Percentiles rank a stretch among this genome's conserved stretches.
phyloP scores from a whole-genome alignment of 37 sponge, comb jelly and placozoan species.

The Ephydatia muelleri region DNA sequence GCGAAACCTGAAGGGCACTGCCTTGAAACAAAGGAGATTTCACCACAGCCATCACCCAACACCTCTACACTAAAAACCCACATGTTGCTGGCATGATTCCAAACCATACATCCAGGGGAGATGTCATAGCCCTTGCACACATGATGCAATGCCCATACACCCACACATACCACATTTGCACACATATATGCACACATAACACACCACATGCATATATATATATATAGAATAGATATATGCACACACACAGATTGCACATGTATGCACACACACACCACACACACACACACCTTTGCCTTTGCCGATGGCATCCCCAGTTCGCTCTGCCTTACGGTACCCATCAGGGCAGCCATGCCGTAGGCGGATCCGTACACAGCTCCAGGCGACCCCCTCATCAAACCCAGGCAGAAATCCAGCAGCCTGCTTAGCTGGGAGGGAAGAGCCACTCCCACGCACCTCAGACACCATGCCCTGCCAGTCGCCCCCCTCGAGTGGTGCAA shows the following conservation, averaged over 20 bases:
- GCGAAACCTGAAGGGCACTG: no score
- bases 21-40: no score
- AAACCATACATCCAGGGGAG: no score
- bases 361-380: constrained; percentile 78
- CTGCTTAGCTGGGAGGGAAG: constrained; percentile 87
- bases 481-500: constrained; percentile 58
- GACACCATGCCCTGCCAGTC: constrained; percentile 87
- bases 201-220: no score
- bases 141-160: no score
- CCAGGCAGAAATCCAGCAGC: constrained; percentile 72
- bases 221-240: neutral
- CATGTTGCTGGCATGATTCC: no score
- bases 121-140: no score
- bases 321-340: constrained; percentile 76
- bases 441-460: constrained; percentile 81
- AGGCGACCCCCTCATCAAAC: constrained; percentile 33
- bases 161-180: no score
- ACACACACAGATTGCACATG: neutral
- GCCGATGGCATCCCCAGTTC: constrained; percentile 88
- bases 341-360: constrained; percentile 80
- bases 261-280: neutral
- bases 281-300: constrained; percentile 63
- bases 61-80: no score
- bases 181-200: no score
- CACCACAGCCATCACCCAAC: no score